phyloP scores from a whole-genome alignment of 1,140 invertebrate genomes.

The Hydropsyche tenuis region DNA sequence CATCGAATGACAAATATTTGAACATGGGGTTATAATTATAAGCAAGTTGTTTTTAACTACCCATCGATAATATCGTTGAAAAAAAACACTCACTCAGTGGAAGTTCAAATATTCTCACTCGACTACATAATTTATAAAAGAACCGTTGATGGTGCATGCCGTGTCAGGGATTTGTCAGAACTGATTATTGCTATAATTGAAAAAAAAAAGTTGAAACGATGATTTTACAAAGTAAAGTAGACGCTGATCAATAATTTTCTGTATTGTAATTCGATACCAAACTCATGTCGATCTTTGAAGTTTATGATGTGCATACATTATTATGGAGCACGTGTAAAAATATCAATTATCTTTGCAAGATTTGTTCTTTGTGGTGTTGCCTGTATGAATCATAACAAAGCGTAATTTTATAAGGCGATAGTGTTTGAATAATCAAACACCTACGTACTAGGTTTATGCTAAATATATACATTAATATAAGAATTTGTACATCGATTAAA shows the following conservation, averaged over 20 bases:
- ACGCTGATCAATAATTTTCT: background rate
- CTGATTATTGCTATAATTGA: no score
- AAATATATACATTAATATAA: no score
- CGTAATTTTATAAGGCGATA: no score
- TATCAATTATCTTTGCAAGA: background rate
- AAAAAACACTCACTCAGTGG: background rate
- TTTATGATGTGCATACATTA: no score
- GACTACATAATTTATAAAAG: background rate
- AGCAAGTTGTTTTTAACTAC: background rate
- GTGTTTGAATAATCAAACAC: no score
- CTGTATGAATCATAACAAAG: no score
- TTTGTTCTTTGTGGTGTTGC: no score
- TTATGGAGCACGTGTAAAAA: background rate
- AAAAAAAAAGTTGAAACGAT: no score
- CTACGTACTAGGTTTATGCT: no score
- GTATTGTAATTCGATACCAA: background rate
- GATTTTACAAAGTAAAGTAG: background rate
- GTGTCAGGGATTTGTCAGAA: no score
- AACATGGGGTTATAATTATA: conserved; percentile 2
- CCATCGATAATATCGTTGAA: background rate
- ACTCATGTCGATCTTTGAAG: background rate
- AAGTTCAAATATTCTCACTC: background rate
- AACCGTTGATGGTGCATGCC: background rate
- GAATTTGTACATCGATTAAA: no score
- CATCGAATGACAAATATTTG: background rate